A percentile compares a stretch with the other conserved stretches of the same genome.
phyloP scores from a whole-genome alignment of 2,113 vertebrate species.

The Pelvicachromis taeniatus region DNA sequence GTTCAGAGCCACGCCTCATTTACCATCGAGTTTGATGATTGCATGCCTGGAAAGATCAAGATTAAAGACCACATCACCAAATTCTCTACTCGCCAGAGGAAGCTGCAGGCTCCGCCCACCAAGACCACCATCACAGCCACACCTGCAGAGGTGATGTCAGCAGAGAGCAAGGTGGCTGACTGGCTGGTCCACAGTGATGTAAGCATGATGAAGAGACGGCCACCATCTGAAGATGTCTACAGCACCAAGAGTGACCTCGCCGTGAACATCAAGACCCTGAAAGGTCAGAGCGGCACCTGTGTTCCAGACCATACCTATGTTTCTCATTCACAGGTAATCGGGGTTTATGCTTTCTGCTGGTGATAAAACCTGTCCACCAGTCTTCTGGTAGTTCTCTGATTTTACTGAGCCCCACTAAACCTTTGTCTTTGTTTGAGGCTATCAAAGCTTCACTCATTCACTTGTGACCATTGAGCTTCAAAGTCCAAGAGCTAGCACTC shows the following conservation, averaged over 20 bases:
- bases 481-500: background rate
- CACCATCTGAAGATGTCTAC: slow-evolving; percentile 82
- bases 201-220: slow-evolving; percentile 78
- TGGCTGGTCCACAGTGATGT: slow-evolving; percentile 95
- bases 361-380: background rate
- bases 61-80: slow-evolving; percentile 97
- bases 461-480: background rate
- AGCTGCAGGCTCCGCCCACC: slow-evolving; percentile 48
- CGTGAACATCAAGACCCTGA: slow-evolving; percentile 81
- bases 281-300: slow-evolving; percentile 71
- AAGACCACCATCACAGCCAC: slow-evolving; percentile 15
- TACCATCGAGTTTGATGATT: slow-evolving; percentile 96
- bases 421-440: background rate
- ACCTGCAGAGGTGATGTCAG: slow-evolving; percentile 81
- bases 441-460: background rate
- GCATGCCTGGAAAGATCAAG: slow-evolving; percentile 91
- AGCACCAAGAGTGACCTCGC: slow-evolving; percentile 95
- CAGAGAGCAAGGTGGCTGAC: slow-evolving; percentile 90
- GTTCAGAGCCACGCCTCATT: slow-evolving; percentile 97
- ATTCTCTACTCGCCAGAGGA: slow-evolving; percentile 87
- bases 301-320: background rate
- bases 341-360: background rate
- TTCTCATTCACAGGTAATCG: background rate
- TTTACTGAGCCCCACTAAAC: background rate
- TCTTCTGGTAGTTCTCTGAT: background rate